Evolutionary conservation across 2,797 vertebrate genomes (phyloP), one percentile per base, ranked within the genome.

Genomic region (Brachymystax lenok): DNA sequence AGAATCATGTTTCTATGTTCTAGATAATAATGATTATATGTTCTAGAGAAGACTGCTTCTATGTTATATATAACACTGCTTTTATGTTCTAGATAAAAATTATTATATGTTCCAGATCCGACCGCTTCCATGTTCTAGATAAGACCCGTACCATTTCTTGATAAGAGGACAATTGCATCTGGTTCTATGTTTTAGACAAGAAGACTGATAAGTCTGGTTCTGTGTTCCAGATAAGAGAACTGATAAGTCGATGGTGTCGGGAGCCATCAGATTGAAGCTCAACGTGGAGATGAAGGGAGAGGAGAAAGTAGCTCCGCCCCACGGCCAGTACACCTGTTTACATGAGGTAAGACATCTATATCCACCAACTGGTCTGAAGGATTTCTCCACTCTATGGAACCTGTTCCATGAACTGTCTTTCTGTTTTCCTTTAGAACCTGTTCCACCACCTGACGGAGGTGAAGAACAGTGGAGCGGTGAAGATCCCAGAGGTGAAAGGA

Each of bases 261-360:
- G 98, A 6, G 98, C 98, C 77, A 97, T 99, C 86, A 91, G 97
- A 80, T 86, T 99, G 82, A 99, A 99, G 93, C 98, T 99, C 93
- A 98, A 95, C 0, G 97, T 99, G 84, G 98, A 99, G 90, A 99
- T 99, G 91, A 97, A 99, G 91, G 98, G 98, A 78, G 98, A 99
- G 79, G 98, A 98, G 86, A 98, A 99, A 1, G 97, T 98, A 80
- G 97, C 97, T 79, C 97, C 98, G 1, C 98, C 98, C 79, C 98
- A 99, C 2, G 89, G 98, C 84, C 98, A 99, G 74, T 99, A 99
- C 80, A 99, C 98, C 40, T 99, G 97, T 92, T 93, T 99, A 79
- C 98, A 99, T 30, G 98, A 99, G 97, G 98, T 99, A 92, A 21
- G 6, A 59, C 19, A 7, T n/a, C 2, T 59, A 59, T 59, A 10